Evolutionary conservation across 2,888 invertebrate species (phyloP).

Genomic region (Philereme vetulata): DNA sequence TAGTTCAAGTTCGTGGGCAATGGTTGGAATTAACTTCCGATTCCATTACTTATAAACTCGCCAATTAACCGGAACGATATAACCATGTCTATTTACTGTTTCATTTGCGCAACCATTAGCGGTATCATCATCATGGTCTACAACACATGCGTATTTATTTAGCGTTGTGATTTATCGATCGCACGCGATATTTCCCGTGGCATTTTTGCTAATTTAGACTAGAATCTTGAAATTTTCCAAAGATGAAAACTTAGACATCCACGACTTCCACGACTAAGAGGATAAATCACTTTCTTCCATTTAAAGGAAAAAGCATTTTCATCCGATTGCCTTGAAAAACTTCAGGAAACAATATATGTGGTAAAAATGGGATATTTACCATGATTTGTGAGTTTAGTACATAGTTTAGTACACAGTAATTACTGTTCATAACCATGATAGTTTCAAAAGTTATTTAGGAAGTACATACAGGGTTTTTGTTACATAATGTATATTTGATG

Average conservation of each 20-base stretch:
- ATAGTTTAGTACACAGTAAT: no score
- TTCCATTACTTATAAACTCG: conserved; percentile 19
- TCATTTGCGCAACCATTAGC: conserved; percentile 32
- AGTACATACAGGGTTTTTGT: no score
- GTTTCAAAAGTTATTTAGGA: no score
- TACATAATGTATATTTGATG: no score
- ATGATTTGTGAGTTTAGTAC: no score
- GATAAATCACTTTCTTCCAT: not conserved
- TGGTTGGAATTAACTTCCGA: conserved; percentile 22
- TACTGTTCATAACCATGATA: no score
- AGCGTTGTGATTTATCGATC: conserved; percentile 7
- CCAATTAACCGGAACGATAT: conserved; percentile 19
- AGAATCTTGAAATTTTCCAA: not conserved
- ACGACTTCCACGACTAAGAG: not conserved
- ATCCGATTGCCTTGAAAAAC: no score
- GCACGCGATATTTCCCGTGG: conserved; percentile 1
- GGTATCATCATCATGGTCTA: conserved; percentile 27
- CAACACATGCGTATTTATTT: conserved; percentile 26
- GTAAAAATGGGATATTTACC: no score
- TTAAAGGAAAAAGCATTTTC: no score
- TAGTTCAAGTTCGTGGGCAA: not conserved
- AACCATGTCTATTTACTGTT: conserved; percentile 27
- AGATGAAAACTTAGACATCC: not conserved
- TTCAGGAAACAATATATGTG: no score
- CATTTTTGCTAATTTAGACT: not conserved